These are phyloP conservation scores for Sapayoa aenigma DNA, from an alignment of 2,113 vertebrate genomes.

Conservation along the genomic window DNA sequence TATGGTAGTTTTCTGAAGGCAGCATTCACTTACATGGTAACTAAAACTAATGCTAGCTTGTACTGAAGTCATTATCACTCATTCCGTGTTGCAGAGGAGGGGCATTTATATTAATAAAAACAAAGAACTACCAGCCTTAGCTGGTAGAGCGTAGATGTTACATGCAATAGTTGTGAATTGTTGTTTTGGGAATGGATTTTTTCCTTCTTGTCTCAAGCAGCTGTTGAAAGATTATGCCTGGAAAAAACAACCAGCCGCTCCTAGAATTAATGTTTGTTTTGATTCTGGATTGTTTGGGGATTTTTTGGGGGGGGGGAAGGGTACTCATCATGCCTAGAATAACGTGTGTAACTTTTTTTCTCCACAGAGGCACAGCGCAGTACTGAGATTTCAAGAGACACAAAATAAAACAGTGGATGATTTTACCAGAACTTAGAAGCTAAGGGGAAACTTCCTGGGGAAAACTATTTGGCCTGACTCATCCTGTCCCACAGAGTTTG, in stretches of 20 bases:
- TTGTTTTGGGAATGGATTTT: background rate
- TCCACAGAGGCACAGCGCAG: fast-evolving
- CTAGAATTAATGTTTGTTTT: background rate
- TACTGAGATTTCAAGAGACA: background rate
- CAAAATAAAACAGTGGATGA: background rate
- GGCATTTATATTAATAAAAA: constrained; percentile 17
- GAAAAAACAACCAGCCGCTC: constrained; percentile 42
- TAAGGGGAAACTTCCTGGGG: background rate
- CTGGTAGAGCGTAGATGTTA: background rate
- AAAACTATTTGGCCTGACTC: background rate
- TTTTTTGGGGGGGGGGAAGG: background rate
- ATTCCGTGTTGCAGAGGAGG: background rate
- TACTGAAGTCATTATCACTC: background rate
- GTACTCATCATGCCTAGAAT: background rate
- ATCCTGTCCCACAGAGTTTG: too few relatives aligned
- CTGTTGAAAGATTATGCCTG: constrained; percentile 3
- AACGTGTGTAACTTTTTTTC: background rate
- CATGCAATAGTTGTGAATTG: background rate
- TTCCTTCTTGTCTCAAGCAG: background rate
- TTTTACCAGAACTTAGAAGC: background rate
- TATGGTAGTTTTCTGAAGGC: background rate
- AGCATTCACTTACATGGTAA: background rate
- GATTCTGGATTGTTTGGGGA: background rate
- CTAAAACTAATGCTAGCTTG: background rate
- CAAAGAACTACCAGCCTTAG: background rate